phyloP scores from a whole-genome alignment of 2,888 invertebrate genomes.

The Ophioninae sp. region DNA sequence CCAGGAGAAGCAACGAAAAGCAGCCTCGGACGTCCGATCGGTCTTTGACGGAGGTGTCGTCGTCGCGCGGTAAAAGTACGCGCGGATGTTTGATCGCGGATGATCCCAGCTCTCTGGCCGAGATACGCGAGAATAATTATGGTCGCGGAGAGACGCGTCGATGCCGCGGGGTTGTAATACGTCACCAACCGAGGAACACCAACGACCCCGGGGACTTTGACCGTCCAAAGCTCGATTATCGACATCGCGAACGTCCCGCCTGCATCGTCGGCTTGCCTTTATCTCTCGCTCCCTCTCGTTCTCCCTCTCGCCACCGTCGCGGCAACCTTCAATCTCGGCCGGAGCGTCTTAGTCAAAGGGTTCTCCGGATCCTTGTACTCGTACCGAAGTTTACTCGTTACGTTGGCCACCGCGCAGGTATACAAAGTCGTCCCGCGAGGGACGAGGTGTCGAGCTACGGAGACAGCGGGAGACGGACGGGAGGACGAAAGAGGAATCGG shows the following conservation, averaged over 20 bases:
- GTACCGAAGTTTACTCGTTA: constrained; percentile 63
- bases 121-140: constrained; percentile 11
- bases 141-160: constrained; percentile 8
- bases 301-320: not conserved
- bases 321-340: constrained; percentile 48
- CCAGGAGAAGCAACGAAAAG: not conserved
- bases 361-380: constrained; percentile 57
- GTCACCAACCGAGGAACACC: constrained; percentile 27
- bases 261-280: constrained; percentile 24
- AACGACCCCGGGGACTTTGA: constrained; percentile 44
- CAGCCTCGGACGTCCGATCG: not conserved
- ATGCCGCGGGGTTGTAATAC: constrained; percentile 32
- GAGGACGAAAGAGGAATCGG: constrained; percentile 29
- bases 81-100: not conserved
- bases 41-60: not conserved
- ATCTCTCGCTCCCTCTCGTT: constrained; percentile 6
- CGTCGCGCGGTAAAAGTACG: not conserved
- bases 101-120: not conserved
- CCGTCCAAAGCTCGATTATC: constrained; percentile 54
- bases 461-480: not conserved
- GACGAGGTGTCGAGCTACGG: constrained; percentile 5
- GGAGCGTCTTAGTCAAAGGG: constrained; percentile 58
- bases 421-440: constrained; percentile 37
- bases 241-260: constrained; percentile 36
- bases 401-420: constrained; percentile 43